Conservation (phyloP, 2,797 vertebrate species). For the Parauchenoglanis punctatus region DNA sequence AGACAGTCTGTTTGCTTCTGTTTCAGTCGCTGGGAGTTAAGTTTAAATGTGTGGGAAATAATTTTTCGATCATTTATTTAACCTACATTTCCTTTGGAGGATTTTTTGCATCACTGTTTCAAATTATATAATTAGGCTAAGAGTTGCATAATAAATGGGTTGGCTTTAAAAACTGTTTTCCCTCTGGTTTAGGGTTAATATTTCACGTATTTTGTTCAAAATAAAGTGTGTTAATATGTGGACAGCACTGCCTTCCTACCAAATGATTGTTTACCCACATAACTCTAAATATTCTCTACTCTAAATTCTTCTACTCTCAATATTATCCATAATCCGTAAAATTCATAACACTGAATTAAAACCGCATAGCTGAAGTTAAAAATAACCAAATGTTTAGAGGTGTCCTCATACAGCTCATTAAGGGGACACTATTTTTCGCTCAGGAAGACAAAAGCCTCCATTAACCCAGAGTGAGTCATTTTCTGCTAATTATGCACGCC, state of each 20-base stretch:
- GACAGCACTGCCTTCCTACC: not conserved
- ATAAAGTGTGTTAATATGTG: not conserved
- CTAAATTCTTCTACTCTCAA: not conserved
- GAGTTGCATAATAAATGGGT: not conserved
- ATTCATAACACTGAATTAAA: not conserved
- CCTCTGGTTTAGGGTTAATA: not conserved
- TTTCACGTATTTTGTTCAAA: not conserved
- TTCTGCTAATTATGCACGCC: conserved; percentile 37
- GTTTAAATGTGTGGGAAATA: conserved; percentile 17
- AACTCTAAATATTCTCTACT: not conserved
- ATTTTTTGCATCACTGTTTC: conserved; percentile 19
- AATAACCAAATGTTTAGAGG: not conserved
- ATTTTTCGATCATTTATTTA: not conserved
- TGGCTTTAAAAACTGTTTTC: not conserved
- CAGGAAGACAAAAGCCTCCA: conserved; percentile 25
- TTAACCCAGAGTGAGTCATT: conserved; percentile 44
- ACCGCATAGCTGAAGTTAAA: not conserved
- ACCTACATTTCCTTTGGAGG: conserved; percentile 7
- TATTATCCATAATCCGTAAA: not conserved
- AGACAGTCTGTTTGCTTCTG: conserved; percentile 33
- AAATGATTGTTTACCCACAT: not conserved
- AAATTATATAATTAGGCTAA: not conserved
- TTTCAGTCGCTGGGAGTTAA: not conserved
- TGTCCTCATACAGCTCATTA: not conserved
- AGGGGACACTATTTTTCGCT: not conserved